A percentile compares a stretch with the other conserved stretches of the same genome.
These are phyloP conservation scores for Lasioglossum malachurum DNA, from an alignment of 2,888 invertebrate genomes.

Conservation along the genomic window DNA sequence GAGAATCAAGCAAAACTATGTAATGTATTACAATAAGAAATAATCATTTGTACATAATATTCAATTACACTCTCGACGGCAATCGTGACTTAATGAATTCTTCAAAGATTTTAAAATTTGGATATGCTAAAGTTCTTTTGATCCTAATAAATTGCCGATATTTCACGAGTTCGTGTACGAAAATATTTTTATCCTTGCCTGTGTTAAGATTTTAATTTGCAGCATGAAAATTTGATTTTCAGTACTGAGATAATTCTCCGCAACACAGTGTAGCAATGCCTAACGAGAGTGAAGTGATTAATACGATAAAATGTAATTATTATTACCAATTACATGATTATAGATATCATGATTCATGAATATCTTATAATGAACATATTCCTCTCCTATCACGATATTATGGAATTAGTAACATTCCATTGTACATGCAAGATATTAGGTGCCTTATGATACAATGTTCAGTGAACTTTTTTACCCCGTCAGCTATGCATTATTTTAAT, in stretches of 20 bases:
- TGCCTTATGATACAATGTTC: slow-evolving; percentile 49
- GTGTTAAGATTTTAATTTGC: slow-evolving; percentile 51
- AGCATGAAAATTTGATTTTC: slow-evolving; percentile 41
- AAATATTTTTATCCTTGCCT: slow-evolving; percentile 70
- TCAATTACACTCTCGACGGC: slow-evolving; percentile 83
- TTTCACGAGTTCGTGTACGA: slow-evolving; percentile 74
- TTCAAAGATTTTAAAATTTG: slow-evolving; percentile 83
- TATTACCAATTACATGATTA: slow-evolving; percentile 63
- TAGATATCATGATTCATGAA: slow-evolving; percentile 60
- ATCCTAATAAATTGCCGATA: slow-evolving; percentile 81
- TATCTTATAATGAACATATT: slow-evolving; percentile 51
- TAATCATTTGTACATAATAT: slow-evolving; percentile 84
- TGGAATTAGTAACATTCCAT: slow-evolving; percentile 37
- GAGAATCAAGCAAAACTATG: slow-evolving; percentile 82
- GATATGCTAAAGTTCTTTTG: slow-evolving; percentile 76
- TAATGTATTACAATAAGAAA: slow-evolving; percentile 83
- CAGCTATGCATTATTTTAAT: slow-evolving; percentile 46
- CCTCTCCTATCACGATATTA: slow-evolving; percentile 45
- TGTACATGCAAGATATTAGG: slow-evolving; percentile 46
- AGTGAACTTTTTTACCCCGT: slow-evolving; percentile 40
- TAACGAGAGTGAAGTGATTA: slow-evolving; percentile 67
- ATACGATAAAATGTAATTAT: slow-evolving; percentile 59
- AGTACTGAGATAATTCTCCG: slow-evolving; percentile 22
- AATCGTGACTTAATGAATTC: slow-evolving; percentile 83
- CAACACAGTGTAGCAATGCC: slow-evolving; percentile 45